Base-by-base conservation (phyloP, 37 sponge, comb jelly and placozoan species). In the Chondrilla cf. caribensis region DNA sequence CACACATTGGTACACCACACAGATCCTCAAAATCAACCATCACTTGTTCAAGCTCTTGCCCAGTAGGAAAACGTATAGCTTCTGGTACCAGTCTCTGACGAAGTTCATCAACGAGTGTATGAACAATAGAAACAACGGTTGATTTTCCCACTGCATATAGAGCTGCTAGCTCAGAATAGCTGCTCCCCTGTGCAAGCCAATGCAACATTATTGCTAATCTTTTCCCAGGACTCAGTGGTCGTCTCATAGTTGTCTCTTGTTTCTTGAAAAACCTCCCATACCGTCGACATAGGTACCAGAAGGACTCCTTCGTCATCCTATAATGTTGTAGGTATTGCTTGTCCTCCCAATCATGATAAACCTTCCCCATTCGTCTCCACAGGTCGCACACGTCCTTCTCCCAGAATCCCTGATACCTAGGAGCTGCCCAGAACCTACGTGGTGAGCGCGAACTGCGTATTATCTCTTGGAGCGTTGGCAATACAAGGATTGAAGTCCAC, bases 321-420 rank as follows among this genome's bases (percentile, higher is more conserved):
- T 54, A 83, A 35, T 83, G 42, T 51, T 70, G 70, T 19, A 55
- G 24, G 28, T 83, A 83, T 3, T 76, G 47, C 0, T 55, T 83
- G 31, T 83, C 37, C 39, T 83, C 83, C 51, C 58, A 83, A 17
- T 83, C 83, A 15, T 72, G 83, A 70, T 54, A 83, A 7, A 15
- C 5, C 57, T 51, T n/a, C 59, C 59, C 79, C 58, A 79, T 54
- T 47, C 47, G 42, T 28, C 79, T 1, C 59, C 79, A 79, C 33
- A 58, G 28, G 21, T 9, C 22, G 29, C 79, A 79, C 18, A 79
- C 79, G 3, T 58, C 79, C 33, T 79, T 79, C 59, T 58, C 79
- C 79, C 79, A 79, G 36, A 79, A 79, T 15, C 79, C 36, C 25
- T 26, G 79, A 58, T 29, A 33, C 31, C 59, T 25, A 19, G 68